phyloP scores from a whole-genome alignment of 2,888 invertebrate genomes.

The Pecten maximus region DNA sequence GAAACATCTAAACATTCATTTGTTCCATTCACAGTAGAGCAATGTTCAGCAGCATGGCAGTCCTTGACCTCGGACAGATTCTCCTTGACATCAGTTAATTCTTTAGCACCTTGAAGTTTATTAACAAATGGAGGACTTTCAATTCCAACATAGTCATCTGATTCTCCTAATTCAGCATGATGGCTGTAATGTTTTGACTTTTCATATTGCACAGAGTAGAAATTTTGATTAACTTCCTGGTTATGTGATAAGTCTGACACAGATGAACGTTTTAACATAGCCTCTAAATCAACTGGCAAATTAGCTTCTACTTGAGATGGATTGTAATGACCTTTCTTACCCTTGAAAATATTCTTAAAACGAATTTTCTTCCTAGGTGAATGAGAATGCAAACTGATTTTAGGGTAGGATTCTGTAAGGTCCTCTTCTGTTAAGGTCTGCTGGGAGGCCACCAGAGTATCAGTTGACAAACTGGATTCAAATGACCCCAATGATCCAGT shows the following conservation, averaged over 20 bases:
- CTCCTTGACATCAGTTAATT: not conserved
- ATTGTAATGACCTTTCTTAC: slow-evolving; percentile 63
- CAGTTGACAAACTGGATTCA: slow-evolving; percentile 15
- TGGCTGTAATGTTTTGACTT: not conserved
- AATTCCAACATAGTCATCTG: not conserved
- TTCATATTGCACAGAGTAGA: slow-evolving; percentile 20
- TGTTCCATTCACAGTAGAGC: not conserved
- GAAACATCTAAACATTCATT: not conserved
- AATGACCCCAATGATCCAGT: not conserved
- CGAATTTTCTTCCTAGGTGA: slow-evolving; percentile 43
- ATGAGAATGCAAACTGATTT: slow-evolving; percentile 24
- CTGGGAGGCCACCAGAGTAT: slow-evolving; percentile 41
- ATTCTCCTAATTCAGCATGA: slow-evolving; percentile 31
- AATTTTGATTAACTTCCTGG: not conserved
- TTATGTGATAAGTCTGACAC: slow-evolving; percentile 19
- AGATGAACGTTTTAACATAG: slow-evolving; percentile 39
- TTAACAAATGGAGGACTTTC: not conserved
- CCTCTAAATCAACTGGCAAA: slow-evolving; percentile 33
- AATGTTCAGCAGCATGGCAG: not conserved
- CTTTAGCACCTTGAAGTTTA: not conserved
- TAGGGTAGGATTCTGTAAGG: not conserved
- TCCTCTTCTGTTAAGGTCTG: slow-evolving; percentile 35
- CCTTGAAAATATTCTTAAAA: slow-evolving; percentile 62
- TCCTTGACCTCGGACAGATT: slow-evolving; percentile 29
- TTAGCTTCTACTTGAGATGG: slow-evolving; percentile 50